Percentiles rank a stretch among this genome's conserved stretches.
Evolutionary conservation across 2,888 invertebrate species (phyloP).

Genomic region (Cataglyphis altisquamis): DNA sequence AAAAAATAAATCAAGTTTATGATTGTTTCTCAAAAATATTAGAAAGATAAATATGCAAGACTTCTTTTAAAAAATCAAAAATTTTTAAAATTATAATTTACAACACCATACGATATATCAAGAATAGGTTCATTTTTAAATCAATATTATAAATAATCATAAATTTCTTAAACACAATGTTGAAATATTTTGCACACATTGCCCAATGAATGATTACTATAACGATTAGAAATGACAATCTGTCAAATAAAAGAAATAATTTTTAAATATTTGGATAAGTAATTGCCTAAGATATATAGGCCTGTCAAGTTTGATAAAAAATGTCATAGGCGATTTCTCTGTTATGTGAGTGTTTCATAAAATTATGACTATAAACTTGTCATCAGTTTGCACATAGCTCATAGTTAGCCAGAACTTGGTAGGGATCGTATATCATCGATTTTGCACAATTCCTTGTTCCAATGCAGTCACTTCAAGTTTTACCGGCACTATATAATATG

Average conservation of each 20-base stretch:
- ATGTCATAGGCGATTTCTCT: neutral
- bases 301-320: neutral
- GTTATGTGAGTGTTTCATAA: neutral
- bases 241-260: neutral
- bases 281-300: neutral
- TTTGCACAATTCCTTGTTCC: slow-evolving; percentile 24
- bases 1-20: too few relatives aligned
- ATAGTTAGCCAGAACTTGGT: slow-evolving; percentile 17
- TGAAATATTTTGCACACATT: neutral
- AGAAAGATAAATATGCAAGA: neutral
- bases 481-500: neutral
- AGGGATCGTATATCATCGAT: slow-evolving; percentile 23
- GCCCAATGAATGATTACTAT: neutral
- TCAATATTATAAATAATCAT: neutral
- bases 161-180: too few relatives aligned
- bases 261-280: neutral
- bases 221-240: neutral
- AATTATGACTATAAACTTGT: slow-evolving; percentile 27
- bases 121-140: neutral
- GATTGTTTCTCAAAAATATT: neutral
- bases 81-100: neutral
- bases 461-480: slow-evolving; percentile 23
- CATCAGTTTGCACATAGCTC: neutral
- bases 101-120: neutral
- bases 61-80: neutral